These are phyloP conservation scores for Pollachius pollachius DNA, from an alignment of 2,113 vertebrate species.

Conservation along the genomic window DNA sequence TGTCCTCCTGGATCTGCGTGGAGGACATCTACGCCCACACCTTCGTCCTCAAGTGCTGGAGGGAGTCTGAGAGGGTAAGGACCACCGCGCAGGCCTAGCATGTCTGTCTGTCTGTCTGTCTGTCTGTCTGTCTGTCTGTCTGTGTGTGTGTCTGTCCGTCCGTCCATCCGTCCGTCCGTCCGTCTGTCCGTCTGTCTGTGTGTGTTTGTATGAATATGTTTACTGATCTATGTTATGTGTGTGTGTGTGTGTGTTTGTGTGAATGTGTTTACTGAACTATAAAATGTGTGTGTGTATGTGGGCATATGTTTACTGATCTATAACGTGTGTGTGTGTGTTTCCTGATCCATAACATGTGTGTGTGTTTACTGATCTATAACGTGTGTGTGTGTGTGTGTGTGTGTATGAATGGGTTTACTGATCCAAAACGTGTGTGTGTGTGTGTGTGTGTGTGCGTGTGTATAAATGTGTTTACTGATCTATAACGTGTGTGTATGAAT, in stretches of 20 bases:
- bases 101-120: neutral
- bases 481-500: too few relatives aligned
- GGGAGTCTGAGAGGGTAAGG: conserved; percentile 46
- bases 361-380: too few relatives aligned
- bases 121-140: neutral
- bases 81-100: too few relatives aligned
- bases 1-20: conserved; percentile 55
- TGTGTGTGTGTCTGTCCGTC: neutral
- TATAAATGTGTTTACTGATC: too few relatives aligned
- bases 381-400: too few relatives aligned
- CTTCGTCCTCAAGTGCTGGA: conserved; percentile 52
- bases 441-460: too few relatives aligned
- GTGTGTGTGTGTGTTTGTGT: neutral
- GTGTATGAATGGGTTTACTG: too few relatives aligned
- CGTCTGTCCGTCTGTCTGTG: neutral
- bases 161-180: too few relatives aligned
- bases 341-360: too few relatives aligned
- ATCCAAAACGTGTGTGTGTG: too few relatives aligned
- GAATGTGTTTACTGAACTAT: neutral
- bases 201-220: neutral
- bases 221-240: neutral
- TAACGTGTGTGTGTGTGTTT: too few relatives aligned
- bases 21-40: conserved; percentile 52
- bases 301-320: too few relatives aligned
- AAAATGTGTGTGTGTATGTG: neutral